These are phyloP conservation scores for Mythimna lalbum DNA, from an alignment of 2,888 invertebrate genomes.

Conservation along the genomic window DNA sequence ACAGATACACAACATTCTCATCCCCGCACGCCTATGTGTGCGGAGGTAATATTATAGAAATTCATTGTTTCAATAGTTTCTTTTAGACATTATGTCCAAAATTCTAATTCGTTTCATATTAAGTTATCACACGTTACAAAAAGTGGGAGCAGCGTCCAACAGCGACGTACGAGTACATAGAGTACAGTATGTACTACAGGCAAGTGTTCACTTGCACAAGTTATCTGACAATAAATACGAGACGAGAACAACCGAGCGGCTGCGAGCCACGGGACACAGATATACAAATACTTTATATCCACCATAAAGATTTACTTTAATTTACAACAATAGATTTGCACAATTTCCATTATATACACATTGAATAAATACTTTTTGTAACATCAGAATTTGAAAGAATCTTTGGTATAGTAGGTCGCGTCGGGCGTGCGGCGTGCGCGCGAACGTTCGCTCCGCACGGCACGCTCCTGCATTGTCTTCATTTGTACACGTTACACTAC, in stretches of 20 bases:
- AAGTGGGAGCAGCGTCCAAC: constrained; percentile 52
- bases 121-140: constrained; percentile 66
- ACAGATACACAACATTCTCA: constrained; percentile 54
- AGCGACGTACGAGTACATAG: constrained; percentile 46
- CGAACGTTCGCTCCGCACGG: constrained; percentile 21
- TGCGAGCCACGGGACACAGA: constrained; percentile 37
- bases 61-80: constrained; percentile 59
- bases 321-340: constrained; percentile 65
- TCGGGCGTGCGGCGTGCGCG: constrained; percentile 27
- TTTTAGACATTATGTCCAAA: constrained; percentile 48
- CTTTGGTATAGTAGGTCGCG: constrained; percentile 75
- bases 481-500: constrained; percentile 72
- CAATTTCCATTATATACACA: constrained; percentile 67
- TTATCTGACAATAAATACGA: constrained; percentile 25
- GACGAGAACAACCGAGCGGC: constrained; percentile 30
- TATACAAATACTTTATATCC: constrained; percentile 65
- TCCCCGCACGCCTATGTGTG: constrained; percentile 44
- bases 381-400: constrained; percentile 74
- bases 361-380: constrained; percentile 69
- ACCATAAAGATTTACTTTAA: constrained; percentile 60
- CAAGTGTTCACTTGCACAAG: constrained; percentile 40
- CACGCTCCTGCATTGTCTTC: not conserved
- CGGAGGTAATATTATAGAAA: constrained; percentile 57
- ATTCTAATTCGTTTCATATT: constrained; percentile 67
- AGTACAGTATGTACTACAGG: constrained; percentile 32